Base-by-base conservation (phyloP, 2,888 invertebrate species). In the Lithophane leautieri region DNA sequence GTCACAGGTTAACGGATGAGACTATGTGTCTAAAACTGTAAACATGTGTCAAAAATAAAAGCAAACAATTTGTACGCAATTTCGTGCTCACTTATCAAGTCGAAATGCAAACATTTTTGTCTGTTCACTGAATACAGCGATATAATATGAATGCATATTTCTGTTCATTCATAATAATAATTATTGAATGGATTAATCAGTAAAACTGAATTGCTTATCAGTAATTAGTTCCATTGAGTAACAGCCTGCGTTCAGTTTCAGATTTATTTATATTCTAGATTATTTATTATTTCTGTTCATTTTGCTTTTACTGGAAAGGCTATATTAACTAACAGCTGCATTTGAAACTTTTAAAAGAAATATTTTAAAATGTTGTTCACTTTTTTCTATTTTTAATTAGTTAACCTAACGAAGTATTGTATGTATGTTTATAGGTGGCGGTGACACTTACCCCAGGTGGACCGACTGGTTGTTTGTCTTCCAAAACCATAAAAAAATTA, bases 181-280 rank as follows among this genome's bases (percentile, higher is more conserved):
- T 73, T 42, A 66, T n/a, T 50, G 60, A 54, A 68, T 77, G 40
- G 28, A 73, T 83, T 69, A 54, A 83, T 81, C 52, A 76, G 50
- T 78, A 63, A 66, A 60, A 19, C 25, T 81, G 76, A 79, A 70
- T 70, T 61, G 76, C 70, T 66, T 54, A 72, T 81, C 84, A 71
- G 77, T 73, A 77, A 81, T 83, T 81, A 81, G 69, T 16, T 50
- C 62, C 71, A 83, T 81, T 84, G 60, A 80, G 12, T 47, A 28
- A 19, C 22, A 12, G 42, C 14, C 28, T 60, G 78, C 47, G 22
- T 56, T 63, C 60, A 50, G 40, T 34, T 60, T 40, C 52, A 40
- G 52, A 70, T 70, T 63, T 56, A 60, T 65, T 22, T 58, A 78
- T 56, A 58, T 47, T 47, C 14, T 54, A 19, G 25, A 61, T 28